Percentiles rank a stretch among this genome's conserved stretches.
phyloP scores from a whole-genome alignment of 2,888 invertebrate species.

The Rhodophaea formosa region DNA sequence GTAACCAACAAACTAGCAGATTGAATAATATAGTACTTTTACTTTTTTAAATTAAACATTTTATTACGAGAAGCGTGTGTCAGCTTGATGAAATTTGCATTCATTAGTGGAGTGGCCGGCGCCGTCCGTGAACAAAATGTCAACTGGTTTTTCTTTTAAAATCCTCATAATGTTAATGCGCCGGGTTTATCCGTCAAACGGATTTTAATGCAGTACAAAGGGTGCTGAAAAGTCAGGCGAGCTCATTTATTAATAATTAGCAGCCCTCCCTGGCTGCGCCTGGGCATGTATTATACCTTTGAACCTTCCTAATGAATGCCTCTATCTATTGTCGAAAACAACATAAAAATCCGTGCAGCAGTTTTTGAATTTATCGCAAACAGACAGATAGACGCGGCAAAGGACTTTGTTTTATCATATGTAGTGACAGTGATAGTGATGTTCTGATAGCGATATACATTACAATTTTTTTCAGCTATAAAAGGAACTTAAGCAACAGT shows the following conservation, averaged over 20 bases:
- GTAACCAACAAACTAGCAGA: not conserved
- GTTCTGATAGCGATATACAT: no score
- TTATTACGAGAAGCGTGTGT: constrained; percentile 56
- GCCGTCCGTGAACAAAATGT: constrained; percentile 45
- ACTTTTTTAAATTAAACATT: constrained; percentile 52
- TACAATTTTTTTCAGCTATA: no score
- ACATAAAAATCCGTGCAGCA: no score
- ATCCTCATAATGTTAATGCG: constrained; percentile 15
- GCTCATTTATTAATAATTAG: constrained; percentile 1
- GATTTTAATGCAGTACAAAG: not conserved
- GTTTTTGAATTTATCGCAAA: no score
- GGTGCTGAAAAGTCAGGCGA: not conserved
- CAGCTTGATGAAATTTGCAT: constrained; percentile 71
- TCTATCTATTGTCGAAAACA: no score
- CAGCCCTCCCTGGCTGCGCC: no score
- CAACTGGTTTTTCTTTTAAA: constrained; percentile 47
- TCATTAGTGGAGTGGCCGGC: constrained; percentile 62
- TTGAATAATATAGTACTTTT: constrained; percentile 19
- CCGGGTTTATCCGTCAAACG: not conserved
- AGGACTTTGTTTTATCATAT: no score
- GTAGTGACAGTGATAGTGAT: no score
- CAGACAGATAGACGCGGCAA: no score
- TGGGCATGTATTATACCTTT: no score
- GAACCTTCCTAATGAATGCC: no score
- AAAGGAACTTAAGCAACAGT: no score